A percentile compares a stretch with the other conserved stretches of the same genome.
Evolutionary conservation across 2,113 vertebrate species (phyloP).

Genomic region (Sander lucioperca): DNA sequence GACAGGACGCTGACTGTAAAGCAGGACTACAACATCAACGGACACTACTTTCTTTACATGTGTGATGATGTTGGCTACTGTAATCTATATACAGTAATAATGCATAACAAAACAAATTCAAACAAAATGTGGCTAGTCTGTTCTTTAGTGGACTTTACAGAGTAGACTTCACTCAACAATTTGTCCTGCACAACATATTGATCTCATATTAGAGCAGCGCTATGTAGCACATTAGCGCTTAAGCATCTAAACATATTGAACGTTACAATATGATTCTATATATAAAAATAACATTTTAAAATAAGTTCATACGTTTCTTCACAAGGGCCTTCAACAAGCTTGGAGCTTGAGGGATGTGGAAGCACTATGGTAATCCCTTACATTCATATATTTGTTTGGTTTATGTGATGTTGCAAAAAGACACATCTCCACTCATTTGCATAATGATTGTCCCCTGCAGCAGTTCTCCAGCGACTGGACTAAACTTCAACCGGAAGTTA

Average conservation of each 20-base stretch:
- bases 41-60: no score
- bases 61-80: no score
- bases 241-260: neutral
- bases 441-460: neutral
- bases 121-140: no score
- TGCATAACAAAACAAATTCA: no score
- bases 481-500: slow-evolving; percentile 7
- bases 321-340: neutral
- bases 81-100: no score
- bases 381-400: neutral
- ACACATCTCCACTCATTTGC: neutral
- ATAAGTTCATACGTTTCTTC: neutral
- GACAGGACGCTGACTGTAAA: no score
- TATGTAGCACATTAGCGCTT: no score
- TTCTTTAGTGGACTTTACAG: no score
- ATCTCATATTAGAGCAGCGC: no score
- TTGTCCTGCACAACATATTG: no score
- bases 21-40: no score
- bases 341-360: neutral
- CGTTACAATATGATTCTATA: neutral
- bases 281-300: neutral
- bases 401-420: neutral
- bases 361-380: neutral
- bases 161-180: no score
- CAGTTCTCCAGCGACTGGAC: slow-evolving; percentile 33